These are phyloP conservation scores for Ictalurus furcatus DNA, from an alignment of 2,113 vertebrate genomes.

Conservation along the genomic window DNA sequence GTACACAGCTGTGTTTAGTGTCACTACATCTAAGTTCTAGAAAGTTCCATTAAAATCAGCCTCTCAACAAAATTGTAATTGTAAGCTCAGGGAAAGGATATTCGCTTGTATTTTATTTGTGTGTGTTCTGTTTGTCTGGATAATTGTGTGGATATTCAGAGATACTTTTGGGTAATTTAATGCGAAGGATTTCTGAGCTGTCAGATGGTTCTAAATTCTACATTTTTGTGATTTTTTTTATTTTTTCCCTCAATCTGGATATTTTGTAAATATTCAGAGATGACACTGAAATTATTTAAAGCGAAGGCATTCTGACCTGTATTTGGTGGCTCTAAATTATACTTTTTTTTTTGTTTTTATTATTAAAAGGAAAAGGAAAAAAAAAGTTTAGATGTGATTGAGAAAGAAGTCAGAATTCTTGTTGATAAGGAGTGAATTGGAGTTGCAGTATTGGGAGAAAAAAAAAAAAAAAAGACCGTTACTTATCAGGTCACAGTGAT, in stretches of 20 bases:
- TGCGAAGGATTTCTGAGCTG: conserved; percentile 39
- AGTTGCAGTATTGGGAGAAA: background rate
- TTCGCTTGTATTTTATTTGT: conserved; percentile 62
- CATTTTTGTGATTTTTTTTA: conserved; percentile 10
- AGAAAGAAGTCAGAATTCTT: conserved; percentile 41
- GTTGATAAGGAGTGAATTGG: background rate
- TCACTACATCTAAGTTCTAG: conserved; percentile 4
- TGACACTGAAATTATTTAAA: conserved; percentile 4
- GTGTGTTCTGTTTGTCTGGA: conserved; percentile 21
- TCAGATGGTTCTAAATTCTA: conserved; percentile 35
- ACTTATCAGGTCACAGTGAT: background rate
- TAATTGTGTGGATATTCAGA: conserved; percentile 46
- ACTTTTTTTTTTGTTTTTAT: conserved; percentile 27
- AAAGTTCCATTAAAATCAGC: conserved; percentile 18
- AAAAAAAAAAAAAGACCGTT: background rate
- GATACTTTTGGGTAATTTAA: conserved; percentile 24
- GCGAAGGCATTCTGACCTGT: conserved; percentile 9
- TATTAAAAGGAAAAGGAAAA: conserved; percentile 37
- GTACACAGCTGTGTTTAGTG: conserved; percentile 15
- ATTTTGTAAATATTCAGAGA: conserved; percentile 23
- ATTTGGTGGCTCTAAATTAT: conserved; percentile 22
- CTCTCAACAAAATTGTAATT: conserved; percentile 59
- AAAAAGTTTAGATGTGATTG: conserved; percentile 34
- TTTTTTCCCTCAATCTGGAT: background rate
- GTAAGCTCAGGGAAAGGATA: conserved; percentile 64